Evolutionary conservation across 2,888 invertebrate species (phyloP).

Genomic region (Callyntrura guangdongensis): DNA sequence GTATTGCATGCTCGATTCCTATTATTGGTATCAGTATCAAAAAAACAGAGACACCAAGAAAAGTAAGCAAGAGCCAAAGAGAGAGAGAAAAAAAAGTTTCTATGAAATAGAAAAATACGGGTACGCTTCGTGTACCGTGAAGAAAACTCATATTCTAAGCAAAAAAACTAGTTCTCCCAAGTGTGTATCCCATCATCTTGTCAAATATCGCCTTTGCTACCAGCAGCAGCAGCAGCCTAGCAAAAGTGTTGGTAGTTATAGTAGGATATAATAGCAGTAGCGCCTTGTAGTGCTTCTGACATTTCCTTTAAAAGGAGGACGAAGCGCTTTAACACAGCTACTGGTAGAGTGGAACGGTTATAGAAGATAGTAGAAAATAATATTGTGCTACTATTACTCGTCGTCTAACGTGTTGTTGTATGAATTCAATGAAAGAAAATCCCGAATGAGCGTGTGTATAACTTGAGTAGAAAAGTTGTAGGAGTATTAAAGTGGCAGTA

Average conservation of each 20-base stretch:
- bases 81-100: slow-evolving; percentile 21
- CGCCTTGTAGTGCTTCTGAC: slow-evolving; percentile 17
- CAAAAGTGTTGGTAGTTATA: no score
- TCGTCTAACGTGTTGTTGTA: not conserved
- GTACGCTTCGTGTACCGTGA: slow-evolving; percentile 62
- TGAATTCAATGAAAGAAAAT: slow-evolving; percentile 50
- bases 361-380: not conserved
- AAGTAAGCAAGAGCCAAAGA: slow-evolving; percentile 1
- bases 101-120: slow-evolving; percentile 65
- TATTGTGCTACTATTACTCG: no score
- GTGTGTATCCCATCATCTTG: slow-evolving; percentile 63
- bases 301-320: not conserved
- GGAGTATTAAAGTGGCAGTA: not conserved
- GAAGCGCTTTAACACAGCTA: not conserved
- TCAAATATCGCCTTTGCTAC: slow-evolving; percentile 50
- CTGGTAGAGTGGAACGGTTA: slow-evolving; percentile 25
- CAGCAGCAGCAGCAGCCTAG: not conserved
- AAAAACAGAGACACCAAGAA: not conserved
- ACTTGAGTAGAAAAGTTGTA: slow-evolving; percentile 10
- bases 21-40: slow-evolving; percentile 42
- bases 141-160: slow-evolving; percentile 38
- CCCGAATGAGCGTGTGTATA: slow-evolving; percentile 10
- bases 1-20: not conserved
- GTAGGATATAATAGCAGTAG: not conserved
- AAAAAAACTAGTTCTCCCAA: slow-evolving; percentile 63